These are phyloP conservation scores for Cosmia pyralina DNA, from an alignment of 2,888 invertebrate species.

Conservation along the genomic window DNA sequence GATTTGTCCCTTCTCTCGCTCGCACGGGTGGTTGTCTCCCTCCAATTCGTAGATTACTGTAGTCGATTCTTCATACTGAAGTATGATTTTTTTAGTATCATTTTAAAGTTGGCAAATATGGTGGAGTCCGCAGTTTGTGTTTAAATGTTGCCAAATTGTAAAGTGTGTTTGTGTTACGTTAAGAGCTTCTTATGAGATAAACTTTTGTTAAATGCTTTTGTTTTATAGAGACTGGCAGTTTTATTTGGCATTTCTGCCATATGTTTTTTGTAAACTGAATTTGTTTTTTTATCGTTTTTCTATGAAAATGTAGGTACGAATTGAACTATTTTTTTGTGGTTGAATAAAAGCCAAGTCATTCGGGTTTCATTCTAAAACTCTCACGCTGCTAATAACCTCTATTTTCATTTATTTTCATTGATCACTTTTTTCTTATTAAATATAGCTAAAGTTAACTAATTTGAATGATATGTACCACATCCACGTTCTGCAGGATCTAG, in stretches of 20 bases:
- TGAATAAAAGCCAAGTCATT: not conserved
- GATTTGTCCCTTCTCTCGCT: conserved; percentile 52
- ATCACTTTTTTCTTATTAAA: not conserved
- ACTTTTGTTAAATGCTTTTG: conserved; percentile 57
- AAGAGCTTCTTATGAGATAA: conserved; percentile 59
- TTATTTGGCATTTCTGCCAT: conserved; percentile 18
- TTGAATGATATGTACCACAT: conserved; percentile 4
- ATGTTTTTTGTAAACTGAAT: not conserved
- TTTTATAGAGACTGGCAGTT: conserved; percentile 29
- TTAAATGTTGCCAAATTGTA: conserved; percentile 76
- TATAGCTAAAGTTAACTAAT: not conserved
- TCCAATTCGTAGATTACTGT: conserved; percentile 79
- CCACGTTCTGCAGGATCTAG: not conserved
- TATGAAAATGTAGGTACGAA: too few relatives aligned
- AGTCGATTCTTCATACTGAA: conserved; percentile 84
- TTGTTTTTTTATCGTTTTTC: not conserved
- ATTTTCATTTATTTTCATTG: not conserved
- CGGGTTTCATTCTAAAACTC: too few relatives aligned
- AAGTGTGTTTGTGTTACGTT: conserved; percentile 64
- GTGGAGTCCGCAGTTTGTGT: conserved; percentile 66
- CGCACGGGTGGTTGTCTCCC: conserved; percentile 61
- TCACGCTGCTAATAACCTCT: too few relatives aligned
- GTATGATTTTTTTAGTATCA: conserved; percentile 83
- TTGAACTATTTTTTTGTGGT: too few relatives aligned
- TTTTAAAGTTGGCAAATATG: conserved; percentile 80